phyloP scores from a whole-genome alignment of 2,888 invertebrate genomes.

The Lithophane leautieri region DNA sequence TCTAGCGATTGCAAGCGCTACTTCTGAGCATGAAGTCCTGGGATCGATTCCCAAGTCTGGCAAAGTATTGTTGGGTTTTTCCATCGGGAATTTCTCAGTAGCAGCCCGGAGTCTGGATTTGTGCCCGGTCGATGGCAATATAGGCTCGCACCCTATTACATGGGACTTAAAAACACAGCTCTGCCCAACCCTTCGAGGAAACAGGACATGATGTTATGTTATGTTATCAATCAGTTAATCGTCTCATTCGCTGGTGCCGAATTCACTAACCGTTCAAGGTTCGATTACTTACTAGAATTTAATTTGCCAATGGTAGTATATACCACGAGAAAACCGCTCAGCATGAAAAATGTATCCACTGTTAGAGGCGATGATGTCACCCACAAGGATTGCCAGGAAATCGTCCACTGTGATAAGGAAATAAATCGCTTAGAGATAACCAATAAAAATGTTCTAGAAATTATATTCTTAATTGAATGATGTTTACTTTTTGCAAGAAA shows the following conservation, averaged over 20 bases:
- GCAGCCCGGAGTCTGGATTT: no score
- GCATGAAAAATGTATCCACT: conserved; percentile 91
- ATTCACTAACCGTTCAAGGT: background rate
- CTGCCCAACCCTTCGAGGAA: no score
- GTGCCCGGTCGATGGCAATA: no score
- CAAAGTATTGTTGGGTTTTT: no score
- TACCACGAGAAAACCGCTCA: conserved; percentile 80
- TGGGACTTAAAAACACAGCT: no score
- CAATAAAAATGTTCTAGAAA: background rate
- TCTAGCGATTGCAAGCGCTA: no score
- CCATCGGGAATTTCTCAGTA: no score
- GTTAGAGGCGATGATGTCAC: conserved; percentile 81
- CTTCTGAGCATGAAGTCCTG: no score
- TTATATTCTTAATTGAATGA: background rate
- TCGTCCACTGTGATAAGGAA: conserved; percentile 75
- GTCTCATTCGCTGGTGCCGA: background rate
- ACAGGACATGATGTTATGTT: no score
- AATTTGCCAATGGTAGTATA: conserved; percentile 79
- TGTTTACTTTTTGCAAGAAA: no score
- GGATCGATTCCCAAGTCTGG: no score
- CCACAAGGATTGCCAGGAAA: conserved; percentile 77
- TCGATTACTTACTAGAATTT: conserved; percentile 71
- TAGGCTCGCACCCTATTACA: no score
- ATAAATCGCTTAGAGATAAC: background rate
- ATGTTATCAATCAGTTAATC: background rate